phyloP scores from a whole-genome alignment of 2,113 vertebrate genomes.

The Noturus placidus region DNA sequence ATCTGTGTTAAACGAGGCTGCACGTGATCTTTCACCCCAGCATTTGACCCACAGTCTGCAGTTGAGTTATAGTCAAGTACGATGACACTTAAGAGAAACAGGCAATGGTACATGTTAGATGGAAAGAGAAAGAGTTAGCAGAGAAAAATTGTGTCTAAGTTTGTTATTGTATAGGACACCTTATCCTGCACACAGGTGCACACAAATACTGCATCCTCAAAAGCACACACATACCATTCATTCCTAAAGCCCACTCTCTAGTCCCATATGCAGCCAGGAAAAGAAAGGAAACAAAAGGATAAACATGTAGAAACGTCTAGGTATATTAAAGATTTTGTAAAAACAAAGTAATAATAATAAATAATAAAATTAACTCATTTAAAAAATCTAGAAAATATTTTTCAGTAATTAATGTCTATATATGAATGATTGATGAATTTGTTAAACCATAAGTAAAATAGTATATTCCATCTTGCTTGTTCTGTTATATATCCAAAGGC shows the following conservation, averaged over 20 bases:
- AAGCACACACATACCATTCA: conserved; percentile 40
- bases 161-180: conserved; percentile 72
- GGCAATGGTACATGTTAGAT: conserved; percentile 18
- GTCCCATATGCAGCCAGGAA: conserved; percentile 2
- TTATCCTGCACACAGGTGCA: conserved; percentile 73
- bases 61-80: background rate
- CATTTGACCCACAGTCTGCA: conserved; percentile 55
- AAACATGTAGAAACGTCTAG: background rate
- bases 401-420: background rate
- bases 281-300: conserved; percentile 2
- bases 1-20: conserved; percentile 59
- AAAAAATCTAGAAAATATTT: background rate
- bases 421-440: background rate
- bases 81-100: conserved; percentile 38
- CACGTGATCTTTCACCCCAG: conserved; percentile 54
- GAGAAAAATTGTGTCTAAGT: conserved; percentile 40
- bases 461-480: background rate
- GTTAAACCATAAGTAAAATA: background rate
- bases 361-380: background rate
- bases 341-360: background rate
- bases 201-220: conserved; percentile 49
- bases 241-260: conserved; percentile 31
- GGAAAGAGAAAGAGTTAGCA: conserved; percentile 6
- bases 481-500: background rate
- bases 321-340: background rate